phyloP scores from a whole-genome alignment of 2,888 invertebrate genomes.

The Nemotelus pantherinus region DNA sequence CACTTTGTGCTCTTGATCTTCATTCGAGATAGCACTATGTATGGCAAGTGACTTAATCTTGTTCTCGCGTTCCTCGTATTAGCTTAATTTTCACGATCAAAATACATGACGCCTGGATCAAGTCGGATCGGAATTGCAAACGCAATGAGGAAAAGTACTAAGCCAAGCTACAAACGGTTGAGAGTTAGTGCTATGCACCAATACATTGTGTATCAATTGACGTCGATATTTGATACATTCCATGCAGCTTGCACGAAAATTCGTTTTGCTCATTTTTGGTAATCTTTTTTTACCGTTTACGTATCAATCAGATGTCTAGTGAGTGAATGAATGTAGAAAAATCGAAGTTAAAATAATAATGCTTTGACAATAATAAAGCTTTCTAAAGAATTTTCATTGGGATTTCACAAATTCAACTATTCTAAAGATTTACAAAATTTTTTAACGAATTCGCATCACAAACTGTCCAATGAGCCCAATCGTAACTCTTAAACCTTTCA shows the following conservation, averaged over 20 bases:
- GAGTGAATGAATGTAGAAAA: too few species aligned
- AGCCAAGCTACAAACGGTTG: too few species aligned
- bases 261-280: too few species aligned
- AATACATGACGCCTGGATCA: conserved; percentile 31
- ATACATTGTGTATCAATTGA: too few species aligned
- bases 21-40: neutral
- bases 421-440: neutral
- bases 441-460: neutral
- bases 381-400: neutral
- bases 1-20: neutral
- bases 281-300: too few species aligned
- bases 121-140: neutral
- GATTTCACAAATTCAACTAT: too few species aligned
- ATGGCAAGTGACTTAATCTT: conserved; percentile 22
- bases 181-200: too few species aligned
- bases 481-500: neutral
- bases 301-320: too few species aligned
- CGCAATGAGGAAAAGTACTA: too few species aligned
- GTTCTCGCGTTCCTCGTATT: conserved; percentile 6
- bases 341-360: neutral
- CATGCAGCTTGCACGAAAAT: too few species aligned
- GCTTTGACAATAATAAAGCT: neutral
- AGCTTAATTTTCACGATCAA: conserved; percentile 34
- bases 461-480: neutral
- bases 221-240: too few species aligned